These are phyloP conservation scores for Orthosia gothica DNA, from an alignment of 2,888 invertebrate genomes.

Conservation along the genomic window DNA sequence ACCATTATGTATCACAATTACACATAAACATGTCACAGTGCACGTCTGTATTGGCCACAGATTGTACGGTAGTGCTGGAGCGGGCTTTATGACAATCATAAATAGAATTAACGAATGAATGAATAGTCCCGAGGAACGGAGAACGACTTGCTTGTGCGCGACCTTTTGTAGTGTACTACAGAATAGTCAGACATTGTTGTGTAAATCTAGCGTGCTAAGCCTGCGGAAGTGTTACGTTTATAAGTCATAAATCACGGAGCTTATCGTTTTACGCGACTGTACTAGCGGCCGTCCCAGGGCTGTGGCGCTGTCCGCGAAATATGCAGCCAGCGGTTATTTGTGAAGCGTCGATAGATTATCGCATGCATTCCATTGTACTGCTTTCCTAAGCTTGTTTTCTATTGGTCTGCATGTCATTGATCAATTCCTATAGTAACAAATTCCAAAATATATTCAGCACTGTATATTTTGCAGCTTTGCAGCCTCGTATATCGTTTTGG, in stretches of 20 bases:
- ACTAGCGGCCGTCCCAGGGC: constrained; percentile 62
- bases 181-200: constrained; percentile 68
- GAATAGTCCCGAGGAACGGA: constrained; percentile 70
- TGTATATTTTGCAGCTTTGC: constrained; percentile 4
- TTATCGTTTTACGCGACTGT: constrained; percentile 84
- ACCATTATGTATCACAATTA: constrained; percentile 70
- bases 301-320: constrained; percentile 79
- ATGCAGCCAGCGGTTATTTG: constrained; percentile 80
- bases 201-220: constrained; percentile 80
- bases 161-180: constrained; percentile 62
- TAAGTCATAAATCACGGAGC: constrained; percentile 87
- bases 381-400: constrained; percentile 44
- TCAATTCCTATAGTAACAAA: constrained; percentile 37
- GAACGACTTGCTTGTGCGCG: constrained; percentile 60
- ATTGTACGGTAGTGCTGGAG: constrained; percentile 68
- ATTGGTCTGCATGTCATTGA: constrained; percentile 36
- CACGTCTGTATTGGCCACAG: constrained; percentile 71
- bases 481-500: constrained; percentile 16
- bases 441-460: constrained; percentile 14
- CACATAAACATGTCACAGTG: constrained; percentile 74
- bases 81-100: constrained; percentile 79
- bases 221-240: constrained; percentile 87
- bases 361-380: constrained; percentile 65
- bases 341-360: constrained; percentile 68
- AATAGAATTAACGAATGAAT: constrained; percentile 80